Evolutionary conservation across 2,113 vertebrate genomes (phyloP).

Genomic region (Gorsachius goisagi): DNA sequence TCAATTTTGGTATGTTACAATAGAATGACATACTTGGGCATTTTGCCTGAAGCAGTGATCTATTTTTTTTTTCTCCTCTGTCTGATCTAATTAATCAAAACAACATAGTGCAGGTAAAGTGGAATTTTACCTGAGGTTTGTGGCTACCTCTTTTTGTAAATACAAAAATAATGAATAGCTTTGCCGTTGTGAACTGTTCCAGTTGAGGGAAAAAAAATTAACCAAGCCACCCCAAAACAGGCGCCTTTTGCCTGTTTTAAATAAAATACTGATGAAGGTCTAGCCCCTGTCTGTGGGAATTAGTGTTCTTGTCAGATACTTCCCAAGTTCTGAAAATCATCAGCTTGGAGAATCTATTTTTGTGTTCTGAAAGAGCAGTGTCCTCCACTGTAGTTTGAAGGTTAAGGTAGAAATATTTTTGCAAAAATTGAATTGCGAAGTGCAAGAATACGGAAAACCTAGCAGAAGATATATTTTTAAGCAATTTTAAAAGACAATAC

Average conservation of each 20-base stretch:
- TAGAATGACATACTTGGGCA: background rate
- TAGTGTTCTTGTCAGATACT: background rate
- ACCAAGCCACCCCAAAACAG: background rate
- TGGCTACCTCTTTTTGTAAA: background rate
- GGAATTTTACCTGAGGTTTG: slow-evolving; percentile 16
- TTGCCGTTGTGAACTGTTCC: background rate
- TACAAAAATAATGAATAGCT: background rate
- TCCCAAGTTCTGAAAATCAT: background rate
- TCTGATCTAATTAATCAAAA: background rate
- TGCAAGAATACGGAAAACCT: background rate
- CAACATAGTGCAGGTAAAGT: background rate
- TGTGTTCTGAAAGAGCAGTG: background rate
- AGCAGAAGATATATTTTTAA: background rate
- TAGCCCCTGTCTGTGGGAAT: background rate
- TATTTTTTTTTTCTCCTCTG: background rate
- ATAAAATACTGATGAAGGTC: background rate
- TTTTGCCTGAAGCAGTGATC: slow-evolving; percentile 5
- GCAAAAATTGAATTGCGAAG: background rate
- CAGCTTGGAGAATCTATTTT: background rate
- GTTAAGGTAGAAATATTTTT: slow-evolving; percentile 12
- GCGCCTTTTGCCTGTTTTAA: background rate
- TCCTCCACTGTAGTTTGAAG: background rate
- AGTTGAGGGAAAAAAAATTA: background rate
- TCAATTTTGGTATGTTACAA: slow-evolving; percentile 14
- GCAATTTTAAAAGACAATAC: background rate